Conservation (phyloP, 1,140 invertebrate genomes). For the Aricia agestis region DNA sequence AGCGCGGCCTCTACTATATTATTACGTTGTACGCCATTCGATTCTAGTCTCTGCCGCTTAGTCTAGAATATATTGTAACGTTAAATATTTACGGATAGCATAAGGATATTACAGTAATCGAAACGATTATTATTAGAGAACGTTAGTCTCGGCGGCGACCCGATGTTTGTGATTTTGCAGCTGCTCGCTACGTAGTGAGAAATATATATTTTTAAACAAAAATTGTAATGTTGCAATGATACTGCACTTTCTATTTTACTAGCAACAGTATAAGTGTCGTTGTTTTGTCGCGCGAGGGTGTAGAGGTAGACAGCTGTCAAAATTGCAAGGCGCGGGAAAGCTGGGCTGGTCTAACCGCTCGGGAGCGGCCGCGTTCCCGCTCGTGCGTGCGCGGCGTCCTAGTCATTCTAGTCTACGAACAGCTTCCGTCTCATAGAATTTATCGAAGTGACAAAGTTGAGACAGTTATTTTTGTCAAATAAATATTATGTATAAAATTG, state of each 20-base stretch:
- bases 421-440: slow-evolving; percentile 60
- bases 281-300: neutral
- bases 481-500: slow-evolving; percentile 54
- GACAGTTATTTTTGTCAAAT: slow-evolving; percentile 62
- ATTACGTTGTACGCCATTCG: slow-evolving; percentile 53
- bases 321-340: slow-evolving; percentile 28
- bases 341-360: neutral
- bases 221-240: slow-evolving; percentile 6
- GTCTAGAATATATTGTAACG: slow-evolving; percentile 36
- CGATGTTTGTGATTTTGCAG: slow-evolving; percentile 27
- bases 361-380: slow-evolving; percentile 2
- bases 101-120: slow-evolving; percentile 20
- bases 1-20: neutral
- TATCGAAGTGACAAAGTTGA: slow-evolving; percentile 42
- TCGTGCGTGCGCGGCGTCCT: slow-evolving; percentile 15
- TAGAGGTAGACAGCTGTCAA: slow-evolving; percentile 29
- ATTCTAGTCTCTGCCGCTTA: slow-evolving; percentile 65
- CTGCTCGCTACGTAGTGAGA: slow-evolving; percentile 2
- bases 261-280: neutral
- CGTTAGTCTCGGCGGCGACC: slow-evolving; percentile 30
- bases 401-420: slow-evolving; percentile 56
- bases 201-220: slow-evolving; percentile 13
- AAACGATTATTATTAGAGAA: slow-evolving; percentile 8
- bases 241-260: neutral
- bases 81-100: slow-evolving; percentile 20